Conservation (phyloP, 2,113 vertebrate species). For the Bos taurus region DNA sequence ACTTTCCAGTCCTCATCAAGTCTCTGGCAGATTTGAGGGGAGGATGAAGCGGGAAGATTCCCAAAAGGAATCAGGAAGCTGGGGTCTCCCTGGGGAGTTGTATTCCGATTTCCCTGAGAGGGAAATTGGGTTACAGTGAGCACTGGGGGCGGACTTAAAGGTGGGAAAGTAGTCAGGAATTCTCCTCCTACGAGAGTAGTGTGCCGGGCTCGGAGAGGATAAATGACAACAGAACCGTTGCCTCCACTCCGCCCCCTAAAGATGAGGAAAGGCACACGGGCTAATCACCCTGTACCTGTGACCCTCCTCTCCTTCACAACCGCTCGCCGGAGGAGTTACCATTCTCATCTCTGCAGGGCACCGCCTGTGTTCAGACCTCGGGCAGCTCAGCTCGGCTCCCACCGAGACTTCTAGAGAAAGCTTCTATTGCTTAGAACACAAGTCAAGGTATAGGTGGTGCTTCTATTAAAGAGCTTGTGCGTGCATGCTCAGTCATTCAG, state of each 20-base stretch:
- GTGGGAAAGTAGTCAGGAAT: neutral
- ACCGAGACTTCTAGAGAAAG: neutral
- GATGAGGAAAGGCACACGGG: too few species aligned
- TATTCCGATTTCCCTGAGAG: neutral
- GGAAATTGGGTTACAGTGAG: neutral
- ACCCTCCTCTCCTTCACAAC: neutral
- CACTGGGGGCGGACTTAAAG: fast-evolving
- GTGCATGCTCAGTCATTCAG: neutral
- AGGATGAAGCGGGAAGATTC: neutral
- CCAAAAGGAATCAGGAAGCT: neutral
- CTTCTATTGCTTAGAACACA: neutral
- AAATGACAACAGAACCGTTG: fast-evolving
- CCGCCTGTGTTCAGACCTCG: neutral
- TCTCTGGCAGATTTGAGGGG: neutral
- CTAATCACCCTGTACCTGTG: fast-evolving
- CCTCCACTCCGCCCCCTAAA: neutral
- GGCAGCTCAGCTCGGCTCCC: neutral
- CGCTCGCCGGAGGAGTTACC: fast-evolving
- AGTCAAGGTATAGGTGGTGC: neutral
- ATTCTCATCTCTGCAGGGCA: neutral
- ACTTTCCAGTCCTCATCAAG: neutral
- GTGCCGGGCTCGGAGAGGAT: fast-evolving
- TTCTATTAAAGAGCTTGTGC: neutral
- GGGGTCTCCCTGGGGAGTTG: neutral
- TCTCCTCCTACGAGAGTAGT: fast-evolving